Percentiles rank a stretch among this genome's conserved stretches.
Conservation (phyloP, 2,888 invertebrate species). For the Phrixothrix hirtus region DNA sequence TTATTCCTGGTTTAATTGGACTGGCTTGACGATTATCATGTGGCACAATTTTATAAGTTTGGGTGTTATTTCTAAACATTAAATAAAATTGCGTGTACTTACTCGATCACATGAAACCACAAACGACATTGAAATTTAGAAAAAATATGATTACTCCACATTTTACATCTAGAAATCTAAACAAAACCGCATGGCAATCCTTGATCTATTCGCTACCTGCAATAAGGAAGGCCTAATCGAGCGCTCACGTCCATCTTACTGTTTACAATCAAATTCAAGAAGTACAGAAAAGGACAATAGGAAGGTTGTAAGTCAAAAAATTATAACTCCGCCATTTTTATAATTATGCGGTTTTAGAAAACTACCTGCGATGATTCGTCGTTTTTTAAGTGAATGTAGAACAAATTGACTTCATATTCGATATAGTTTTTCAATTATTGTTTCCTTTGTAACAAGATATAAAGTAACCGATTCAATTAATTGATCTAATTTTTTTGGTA, state of each 20-base stretch:
- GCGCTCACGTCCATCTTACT: background rate
- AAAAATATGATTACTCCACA: constrained; percentile 27
- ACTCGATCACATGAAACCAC: constrained; percentile 19
- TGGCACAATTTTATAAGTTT: too few relatives aligned
- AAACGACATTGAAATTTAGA: constrained; percentile 28
- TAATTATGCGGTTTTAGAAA: constrained; percentile 25
- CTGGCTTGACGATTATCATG: background rate
- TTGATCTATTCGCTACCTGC: constrained; percentile 19
- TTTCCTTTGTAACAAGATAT: background rate
- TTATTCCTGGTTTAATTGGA: background rate
- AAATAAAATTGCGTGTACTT: constrained; percentile 18
- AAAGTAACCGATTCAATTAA: background rate
- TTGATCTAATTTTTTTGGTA: background rate
- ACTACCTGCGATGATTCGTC: constrained; percentile 20
- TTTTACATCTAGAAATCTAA: constrained; percentile 26
- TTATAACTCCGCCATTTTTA: constrained; percentile 14
- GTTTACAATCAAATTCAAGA: background rate
- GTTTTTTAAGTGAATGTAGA: constrained; percentile 19
- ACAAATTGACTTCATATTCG: constrained; percentile 12
- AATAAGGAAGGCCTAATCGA: constrained; percentile 6
- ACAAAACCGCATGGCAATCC: constrained; percentile 28
- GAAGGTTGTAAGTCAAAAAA: background rate
- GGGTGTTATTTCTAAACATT: background rate
- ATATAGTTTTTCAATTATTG: constrained; percentile 1
- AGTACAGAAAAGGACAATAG: constrained; percentile 6